Evolutionary conservation across 2,113 vertebrate genomes (phyloP), one percentile per base, ranked within the genome.

Genomic region (Polypterus bichir): DNA sequence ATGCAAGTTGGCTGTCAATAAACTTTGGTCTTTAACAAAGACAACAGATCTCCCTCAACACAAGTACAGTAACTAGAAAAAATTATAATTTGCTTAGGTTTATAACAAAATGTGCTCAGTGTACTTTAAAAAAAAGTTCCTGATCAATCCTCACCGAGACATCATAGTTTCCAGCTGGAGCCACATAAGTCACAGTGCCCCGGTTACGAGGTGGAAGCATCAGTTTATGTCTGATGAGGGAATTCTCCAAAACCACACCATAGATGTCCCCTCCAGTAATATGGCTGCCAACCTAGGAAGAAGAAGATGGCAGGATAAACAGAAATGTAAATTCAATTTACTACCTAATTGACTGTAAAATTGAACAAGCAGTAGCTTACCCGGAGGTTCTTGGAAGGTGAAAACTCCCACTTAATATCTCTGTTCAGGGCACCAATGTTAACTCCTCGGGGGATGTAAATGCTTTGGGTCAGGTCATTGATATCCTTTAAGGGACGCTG

Each of bases 211-310:
- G 94, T 1, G 95, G 95, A 60, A 98, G 81, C 95, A 98, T 96
- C 75, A 98, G 88, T 82, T 94, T 98, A 80, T 98, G 95, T 71
- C 79, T 96, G 77, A 98, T 98, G 55, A 98, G 92, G 1, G 94
- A 96, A 70, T 98, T 98, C 73, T 98, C 93, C 6, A 70, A 78
- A 65, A 98, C 95, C 56, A 82, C 57, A 54, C 85, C 95, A 47
- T 98, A 98, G 76, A 98, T 93, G 80, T 98, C 95, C 47, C 94
- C 94, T 44, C 95, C 94, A 54, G 95, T 98, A 75, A 98, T 92
- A 71, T 98, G 95, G 81, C 93, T 96, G 72, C 94, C 95, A 62
- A 86, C 87, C 95, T 98, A 69, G 58, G 5, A 64, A 77, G 57
- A 48, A n/a, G 48, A 44, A 49, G 2, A 44, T 46, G 48, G 59